Evolutionary conservation across 2,797 vertebrate genomes (phyloP).

Genomic region (Ibycter americanus): DNA sequence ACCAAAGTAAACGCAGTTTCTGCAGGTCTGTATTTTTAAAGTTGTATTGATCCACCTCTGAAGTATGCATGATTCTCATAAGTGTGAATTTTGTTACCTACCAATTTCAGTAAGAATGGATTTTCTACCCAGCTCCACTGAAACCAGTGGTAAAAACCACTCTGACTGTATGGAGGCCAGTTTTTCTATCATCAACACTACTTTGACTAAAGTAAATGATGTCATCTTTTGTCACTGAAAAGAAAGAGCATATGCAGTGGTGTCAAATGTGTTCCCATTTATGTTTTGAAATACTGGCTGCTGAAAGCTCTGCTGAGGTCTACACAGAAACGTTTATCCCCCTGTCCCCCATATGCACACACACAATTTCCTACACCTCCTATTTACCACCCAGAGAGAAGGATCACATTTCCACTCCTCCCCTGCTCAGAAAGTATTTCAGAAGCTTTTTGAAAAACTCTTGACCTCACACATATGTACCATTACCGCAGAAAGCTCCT

Average conservation of each 20-base stretch:
- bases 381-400: slow-evolving; percentile 48
- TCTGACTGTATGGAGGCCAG: not conserved
- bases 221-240: slow-evolving; percentile 8
- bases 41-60: not conserved
- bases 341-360: not conserved
- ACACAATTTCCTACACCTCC: slow-evolving; percentile 33
- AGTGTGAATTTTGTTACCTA: not conserved
- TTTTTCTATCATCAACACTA: not conserved
- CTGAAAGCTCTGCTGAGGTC: slow-evolving; percentile 16
- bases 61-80: not conserved
- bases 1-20: not conserved
- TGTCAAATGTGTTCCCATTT: not conserved
- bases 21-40: not conserved
- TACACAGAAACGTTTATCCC: not conserved
- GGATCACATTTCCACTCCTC: slow-evolving; percentile 41
- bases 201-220: not conserved
- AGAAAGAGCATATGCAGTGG: not conserved
- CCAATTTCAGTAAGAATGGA: not conserved
- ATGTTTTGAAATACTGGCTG: slow-evolving; percentile 5
- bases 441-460: slow-evolving; percentile 33
- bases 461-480: slow-evolving; percentile 23
- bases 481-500: not conserved
- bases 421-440: not conserved
- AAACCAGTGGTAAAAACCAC: not conserved
- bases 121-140: not conserved